phyloP scores from a whole-genome alignment of 2,113 vertebrate species.

The Tragelaphus strepsiceros region DNA sequence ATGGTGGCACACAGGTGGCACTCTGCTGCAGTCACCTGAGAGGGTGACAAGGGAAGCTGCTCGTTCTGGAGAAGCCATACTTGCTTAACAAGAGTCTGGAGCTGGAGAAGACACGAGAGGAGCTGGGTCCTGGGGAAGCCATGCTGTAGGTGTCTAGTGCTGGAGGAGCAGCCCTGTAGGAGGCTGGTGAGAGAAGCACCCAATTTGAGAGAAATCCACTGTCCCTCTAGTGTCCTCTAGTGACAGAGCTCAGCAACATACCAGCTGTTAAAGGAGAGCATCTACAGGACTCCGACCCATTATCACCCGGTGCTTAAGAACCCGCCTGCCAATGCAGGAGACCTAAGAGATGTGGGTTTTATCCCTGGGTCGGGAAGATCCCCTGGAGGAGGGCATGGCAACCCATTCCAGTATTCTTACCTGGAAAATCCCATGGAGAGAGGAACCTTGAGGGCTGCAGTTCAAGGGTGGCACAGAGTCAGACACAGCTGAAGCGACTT shows the following conservation, averaged over 20 bases:
- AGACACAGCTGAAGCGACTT: neutral
- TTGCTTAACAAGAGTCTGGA: neutral
- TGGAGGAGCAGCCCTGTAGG: neutral
- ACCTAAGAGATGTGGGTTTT: neutral
- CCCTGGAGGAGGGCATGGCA: neutral
- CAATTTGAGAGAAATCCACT: neutral
- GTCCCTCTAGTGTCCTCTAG: neutral
- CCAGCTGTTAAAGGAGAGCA: neutral
- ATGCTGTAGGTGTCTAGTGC: neutral
- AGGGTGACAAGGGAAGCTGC: neutral
- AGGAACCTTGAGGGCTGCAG: neutral
- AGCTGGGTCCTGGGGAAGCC: too few relatives aligned
- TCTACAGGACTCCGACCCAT: neutral
- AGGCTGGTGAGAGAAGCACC: neutral
- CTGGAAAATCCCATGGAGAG: neutral
- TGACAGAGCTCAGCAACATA: neutral
- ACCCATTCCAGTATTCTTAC: neutral
- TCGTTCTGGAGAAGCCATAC: neutral
- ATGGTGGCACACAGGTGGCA: neutral
- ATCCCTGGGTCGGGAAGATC: neutral
- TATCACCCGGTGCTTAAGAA: neutral
- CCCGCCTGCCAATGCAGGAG: neutral
- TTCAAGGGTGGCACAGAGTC: neutral
- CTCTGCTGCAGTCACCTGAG: neutral
- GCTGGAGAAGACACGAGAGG: neutral